Evolutionary conservation across 2,888 invertebrate species (phyloP).

Genomic region (Leptopilina syphax): DNA sequence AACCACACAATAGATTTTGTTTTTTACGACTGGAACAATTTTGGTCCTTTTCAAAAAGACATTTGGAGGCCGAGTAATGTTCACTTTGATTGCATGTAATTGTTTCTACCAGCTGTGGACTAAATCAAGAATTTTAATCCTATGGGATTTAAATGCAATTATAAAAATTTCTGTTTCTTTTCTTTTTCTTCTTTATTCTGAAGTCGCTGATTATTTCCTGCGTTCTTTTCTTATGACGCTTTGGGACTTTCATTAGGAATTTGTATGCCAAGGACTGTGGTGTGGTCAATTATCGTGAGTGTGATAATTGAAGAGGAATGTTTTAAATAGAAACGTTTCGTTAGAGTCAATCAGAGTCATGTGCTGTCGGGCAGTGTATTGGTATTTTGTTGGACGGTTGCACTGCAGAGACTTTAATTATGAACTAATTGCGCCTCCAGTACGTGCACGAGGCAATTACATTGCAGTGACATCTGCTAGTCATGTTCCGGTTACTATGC

Average conservation of each 20-base stretch:
- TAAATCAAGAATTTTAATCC: no score
- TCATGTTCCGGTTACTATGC: constrained; percentile 56
- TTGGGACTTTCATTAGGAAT: background rate
- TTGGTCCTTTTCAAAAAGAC: background rate
- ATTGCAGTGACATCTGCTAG: constrained; percentile 69
- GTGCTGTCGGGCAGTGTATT: background rate
- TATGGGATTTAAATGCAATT: no score
- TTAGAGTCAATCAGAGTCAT: constrained; percentile 25
- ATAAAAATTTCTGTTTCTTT: no score
- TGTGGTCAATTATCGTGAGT: background rate
- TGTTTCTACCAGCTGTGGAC: background rate
- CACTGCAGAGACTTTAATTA: constrained; percentile 64
- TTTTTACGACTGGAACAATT: background rate
- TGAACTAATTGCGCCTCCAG: constrained; percentile 67
- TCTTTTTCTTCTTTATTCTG: no score
- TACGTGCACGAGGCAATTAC: constrained; percentile 66
- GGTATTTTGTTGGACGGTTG: background rate
- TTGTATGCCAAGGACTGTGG: background rate
- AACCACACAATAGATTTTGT: background rate
- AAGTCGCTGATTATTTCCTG: background rate
- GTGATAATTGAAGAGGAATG: background rate
- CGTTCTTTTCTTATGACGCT: no score
- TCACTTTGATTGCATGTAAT: constrained; percentile 13
- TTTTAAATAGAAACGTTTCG: background rate
- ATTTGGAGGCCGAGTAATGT: background rate